Percentiles rank a stretch among this genome's conserved stretches.
Conservation (phyloP, 2,113 vertebrate species). For the Clupea harengus region DNA sequence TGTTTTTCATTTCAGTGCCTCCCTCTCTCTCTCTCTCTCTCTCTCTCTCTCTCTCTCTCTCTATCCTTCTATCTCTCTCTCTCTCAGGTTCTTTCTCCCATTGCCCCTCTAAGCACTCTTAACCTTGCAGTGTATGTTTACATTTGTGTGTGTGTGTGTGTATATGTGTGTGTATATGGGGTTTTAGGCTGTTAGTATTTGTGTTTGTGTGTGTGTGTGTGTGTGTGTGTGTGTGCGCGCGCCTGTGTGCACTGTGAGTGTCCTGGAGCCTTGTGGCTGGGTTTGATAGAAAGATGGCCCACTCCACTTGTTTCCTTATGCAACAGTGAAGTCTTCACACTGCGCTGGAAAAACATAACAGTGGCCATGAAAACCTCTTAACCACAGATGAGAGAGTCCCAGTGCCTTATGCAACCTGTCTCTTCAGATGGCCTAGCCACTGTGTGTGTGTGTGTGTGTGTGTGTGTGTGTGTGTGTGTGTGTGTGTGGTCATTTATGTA, state of each 20-base stretch:
- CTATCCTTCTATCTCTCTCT: background rate
- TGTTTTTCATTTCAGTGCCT: too few species aligned
- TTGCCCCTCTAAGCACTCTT: background rate
- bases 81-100: background rate
- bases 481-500: constrained; percentile 21
- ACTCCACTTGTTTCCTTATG: constrained; percentile 15
- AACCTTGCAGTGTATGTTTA: too few species aligned
- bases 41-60: background rate
- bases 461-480: constrained; percentile 21
- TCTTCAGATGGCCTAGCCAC: constrained; percentile 42
- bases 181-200: constrained; percentile 9
- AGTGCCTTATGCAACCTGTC: constrained; percentile 45
- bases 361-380: constrained; percentile 16
- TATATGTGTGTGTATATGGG: constrained; percentile 2
- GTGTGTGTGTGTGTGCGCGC: too few species aligned
- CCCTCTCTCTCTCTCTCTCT: background rate
- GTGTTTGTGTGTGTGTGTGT: too few species aligned
- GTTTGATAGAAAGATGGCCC: too few species aligned
- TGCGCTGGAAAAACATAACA: constrained; percentile 34
- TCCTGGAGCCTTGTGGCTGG: too few species aligned
- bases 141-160: background rate
- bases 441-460: constrained; percentile 34
- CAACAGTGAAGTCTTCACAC: constrained; percentile 27
- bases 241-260: too few species aligned
- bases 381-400: constrained; percentile 44